Base-by-base conservation (phyloP, 2,797 vertebrate species). In the Capromys pilorides region DNA sequence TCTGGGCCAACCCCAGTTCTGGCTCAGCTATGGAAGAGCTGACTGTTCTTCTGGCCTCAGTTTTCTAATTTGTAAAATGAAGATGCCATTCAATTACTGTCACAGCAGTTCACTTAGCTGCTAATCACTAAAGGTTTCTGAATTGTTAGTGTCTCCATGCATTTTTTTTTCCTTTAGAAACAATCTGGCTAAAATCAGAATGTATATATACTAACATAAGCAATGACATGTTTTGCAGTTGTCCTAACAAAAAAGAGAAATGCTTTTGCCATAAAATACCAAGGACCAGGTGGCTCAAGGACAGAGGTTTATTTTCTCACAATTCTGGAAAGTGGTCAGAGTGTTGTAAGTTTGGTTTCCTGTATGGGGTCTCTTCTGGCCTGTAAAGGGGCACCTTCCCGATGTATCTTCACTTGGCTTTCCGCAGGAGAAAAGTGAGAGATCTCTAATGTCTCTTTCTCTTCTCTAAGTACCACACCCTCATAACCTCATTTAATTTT, bases 31-130 rank as follows among this genome's bases (percentile, higher is more conserved):
- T 26, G 14, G 57, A 66, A 81, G 11, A 80, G 57, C 26, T 61
- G 39, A 93, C 28, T 85, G 14, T 57, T 57, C 16, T 57, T 54
- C 11, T 51, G 45, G 45, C 45, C 45, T 45, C 7, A 26, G 16
- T 86, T 94, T 93, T 39, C 77, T 71, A 71, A 71, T 71, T 39
- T 71, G 66, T 67, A 94, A 94, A 93, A 61, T 54, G 62, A 87
- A 80, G 33, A 92, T 64, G 83, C 66, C 49, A 57, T 75, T 94
- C 51, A 92, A 49, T 89, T 71, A 92, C 6, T 14, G 1, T 33
- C 33, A 73, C 12, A 77, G 73, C 18, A 36, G 10, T 84, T 85
- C 78, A 66, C 28, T 67, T 89, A 69, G 62, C 66, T 71, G 49
- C 19, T 88, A 73, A 93, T 28, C 57, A 91, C 31, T 85, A 83